These are phyloP conservation scores for Poecilobothrus nobilitatus DNA, from an alignment of 2,888 invertebrate species.

Conservation along the genomic window DNA sequence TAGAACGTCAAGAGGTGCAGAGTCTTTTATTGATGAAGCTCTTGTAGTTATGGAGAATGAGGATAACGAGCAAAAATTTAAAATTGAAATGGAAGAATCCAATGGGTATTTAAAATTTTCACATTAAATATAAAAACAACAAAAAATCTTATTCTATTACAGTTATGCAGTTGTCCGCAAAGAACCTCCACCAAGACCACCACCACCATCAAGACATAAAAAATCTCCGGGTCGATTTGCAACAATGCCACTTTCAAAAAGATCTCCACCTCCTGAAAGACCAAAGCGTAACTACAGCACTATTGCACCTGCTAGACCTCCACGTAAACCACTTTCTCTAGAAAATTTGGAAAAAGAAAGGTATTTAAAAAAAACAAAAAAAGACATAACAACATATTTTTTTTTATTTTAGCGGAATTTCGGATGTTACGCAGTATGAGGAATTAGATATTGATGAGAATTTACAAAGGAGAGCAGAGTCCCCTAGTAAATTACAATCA, in stretches of 20 bases:
- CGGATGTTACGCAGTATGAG: conserved; percentile 46
- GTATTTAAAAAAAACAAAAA: neutral
- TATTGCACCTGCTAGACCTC: conserved; percentile 51
- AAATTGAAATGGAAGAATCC: conserved; percentile 42
- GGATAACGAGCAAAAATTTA: conserved; percentile 30
- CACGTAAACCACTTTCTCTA: conserved; percentile 53
- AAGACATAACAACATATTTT: neutral
- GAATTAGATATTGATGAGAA: conserved; percentile 38
- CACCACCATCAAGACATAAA: conserved; percentile 53
- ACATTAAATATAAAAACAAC: too few species aligned
- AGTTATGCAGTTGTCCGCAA: conserved; percentile 76
- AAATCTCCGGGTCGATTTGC: conserved; percentile 57
- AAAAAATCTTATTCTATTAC: conserved; percentile 33
- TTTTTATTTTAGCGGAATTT: conserved; percentile 6
- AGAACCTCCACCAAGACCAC: conserved; percentile 53
- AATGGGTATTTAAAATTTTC: conserved; percentile 34
- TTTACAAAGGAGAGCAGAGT: conserved; percentile 31
- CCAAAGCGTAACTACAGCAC: conserved; percentile 55
- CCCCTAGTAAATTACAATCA: conserved; percentile 57
- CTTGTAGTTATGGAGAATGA: conserved; percentile 33
- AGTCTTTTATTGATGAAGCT: conserved; percentile 52
- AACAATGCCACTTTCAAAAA: conserved; percentile 52
- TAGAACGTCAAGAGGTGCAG: conserved; percentile 61
- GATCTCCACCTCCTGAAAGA: conserved; percentile 48
- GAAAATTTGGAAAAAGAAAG: conserved; percentile 33